phyloP scores from a whole-genome alignment of 2,888 invertebrate genomes.

The Microplitis deprimator region DNA sequence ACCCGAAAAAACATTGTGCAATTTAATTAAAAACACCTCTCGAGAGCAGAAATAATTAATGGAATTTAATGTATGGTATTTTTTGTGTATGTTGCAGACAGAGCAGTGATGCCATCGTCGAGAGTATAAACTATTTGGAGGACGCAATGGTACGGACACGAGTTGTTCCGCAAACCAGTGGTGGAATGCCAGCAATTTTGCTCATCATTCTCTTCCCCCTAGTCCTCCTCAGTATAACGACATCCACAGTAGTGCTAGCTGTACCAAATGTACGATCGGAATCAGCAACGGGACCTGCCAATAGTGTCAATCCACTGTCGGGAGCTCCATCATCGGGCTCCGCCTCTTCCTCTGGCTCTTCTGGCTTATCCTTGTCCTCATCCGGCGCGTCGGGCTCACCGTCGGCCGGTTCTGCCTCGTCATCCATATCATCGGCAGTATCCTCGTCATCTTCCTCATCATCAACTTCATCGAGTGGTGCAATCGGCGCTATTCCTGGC shows the following conservation, averaged over 20 bases:
- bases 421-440: slow-evolving; percentile 35
- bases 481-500: slow-evolving; percentile 56
- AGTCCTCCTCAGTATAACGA: slow-evolving; percentile 23
- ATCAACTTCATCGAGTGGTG: slow-evolving; percentile 51
- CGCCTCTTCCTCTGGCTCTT: slow-evolving; percentile 47
- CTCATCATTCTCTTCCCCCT: slow-evolving; percentile 45
- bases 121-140: slow-evolving; percentile 53
- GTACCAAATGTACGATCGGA: slow-evolving; percentile 58
- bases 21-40: background rate
- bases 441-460: slow-evolving; percentile 52
- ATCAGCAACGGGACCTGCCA: slow-evolving; percentile 57
- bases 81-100: slow-evolving; percentile 58
- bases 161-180: slow-evolving; percentile 52
- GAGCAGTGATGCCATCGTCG: slow-evolving; percentile 59
- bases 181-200: slow-evolving; percentile 49
- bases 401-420: slow-evolving; percentile 51
- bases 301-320: slow-evolving; percentile 57
- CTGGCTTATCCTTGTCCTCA: slow-evolving; percentile 50
- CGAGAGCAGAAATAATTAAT: background rate
- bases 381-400: slow-evolving; percentile 54
- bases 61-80: slow-evolving; percentile 15
- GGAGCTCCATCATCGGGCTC: slow-evolving; percentile 48
- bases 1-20: too few relatives aligned
- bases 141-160: slow-evolving; percentile 56
- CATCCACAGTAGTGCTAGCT: slow-evolving; percentile 39